These are phyloP conservation scores for Stichopus chloronotus DNA, from an alignment of 35 echinoderm and acorn worm species.

Conservation along the genomic window DNA sequence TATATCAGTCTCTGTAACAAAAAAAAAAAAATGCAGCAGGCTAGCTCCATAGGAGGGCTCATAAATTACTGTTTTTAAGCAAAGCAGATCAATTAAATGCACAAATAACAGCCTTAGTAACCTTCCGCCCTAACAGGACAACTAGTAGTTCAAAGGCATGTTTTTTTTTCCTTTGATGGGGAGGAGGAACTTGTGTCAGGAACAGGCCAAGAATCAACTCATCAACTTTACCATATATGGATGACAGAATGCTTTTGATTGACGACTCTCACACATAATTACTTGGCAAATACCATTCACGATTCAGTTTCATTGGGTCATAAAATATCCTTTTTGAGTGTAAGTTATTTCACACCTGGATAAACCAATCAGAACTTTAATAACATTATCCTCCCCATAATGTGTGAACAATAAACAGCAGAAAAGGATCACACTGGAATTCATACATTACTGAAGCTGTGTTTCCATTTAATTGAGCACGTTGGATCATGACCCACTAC, in stretches of 20 bases:
- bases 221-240: slow-evolving; percentile 36
- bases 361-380: not conserved
- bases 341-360: slow-evolving; percentile 39
- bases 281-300: slow-evolving; percentile 44
- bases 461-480: too few species aligned
- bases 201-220: slow-evolving; percentile 4
- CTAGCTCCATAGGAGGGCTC: slow-evolving; percentile 41
- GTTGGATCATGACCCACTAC: too few species aligned
- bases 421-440: too few species aligned
- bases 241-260: slow-evolving; percentile 21
- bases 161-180: not conserved
- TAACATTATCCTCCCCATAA: not conserved
- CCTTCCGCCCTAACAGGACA: not conserved
- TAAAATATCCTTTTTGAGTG: slow-evolving; percentile 30
- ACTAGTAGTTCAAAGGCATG: not conserved
- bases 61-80: slow-evolving; percentile 47
- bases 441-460: too few species aligned
- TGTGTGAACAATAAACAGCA: not conserved
- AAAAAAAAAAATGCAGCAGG: slow-evolving; percentile 5
- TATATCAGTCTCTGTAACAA: slow-evolving; percentile 26
- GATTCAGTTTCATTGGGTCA: slow-evolving; percentile 34
- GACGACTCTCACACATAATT: slow-evolving; percentile 6
- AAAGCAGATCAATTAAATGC: slow-evolving; percentile 50
- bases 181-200: not conserved
- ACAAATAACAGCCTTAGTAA: slow-evolving; percentile 34